phyloP scores from a whole-genome alignment of 2,113 vertebrate genomes.

The Campylomormyrus numenius region DNA sequence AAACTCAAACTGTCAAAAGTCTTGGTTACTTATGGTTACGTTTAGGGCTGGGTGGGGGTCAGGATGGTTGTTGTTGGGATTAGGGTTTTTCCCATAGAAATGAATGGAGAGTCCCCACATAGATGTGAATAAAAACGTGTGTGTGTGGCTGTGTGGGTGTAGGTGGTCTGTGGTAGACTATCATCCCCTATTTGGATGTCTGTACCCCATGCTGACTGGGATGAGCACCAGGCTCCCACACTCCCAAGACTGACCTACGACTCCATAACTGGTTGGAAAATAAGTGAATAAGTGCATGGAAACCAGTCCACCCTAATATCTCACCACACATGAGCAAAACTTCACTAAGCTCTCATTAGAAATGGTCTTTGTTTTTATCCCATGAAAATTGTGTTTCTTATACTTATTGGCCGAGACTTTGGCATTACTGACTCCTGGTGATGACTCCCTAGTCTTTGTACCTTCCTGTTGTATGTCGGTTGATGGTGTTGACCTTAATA shows the following conservation, averaged over 20 bases:
- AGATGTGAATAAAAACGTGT: neutral
- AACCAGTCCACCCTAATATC: neutral
- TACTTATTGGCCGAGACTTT: neutral
- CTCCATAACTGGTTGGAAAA: neutral
- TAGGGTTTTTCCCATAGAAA: too few species aligned
- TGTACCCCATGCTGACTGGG: neutral
- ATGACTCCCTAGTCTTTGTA: neutral
- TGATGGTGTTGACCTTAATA: slow-evolving; percentile 23
- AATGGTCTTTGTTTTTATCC: neutral
- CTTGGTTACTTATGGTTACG: neutral
- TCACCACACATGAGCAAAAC: neutral
- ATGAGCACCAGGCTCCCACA: neutral
- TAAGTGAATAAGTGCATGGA: neutral
- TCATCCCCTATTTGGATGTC: neutral
- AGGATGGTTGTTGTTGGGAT: neutral
- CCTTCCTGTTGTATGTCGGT: slow-evolving; percentile 2
- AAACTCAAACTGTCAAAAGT: neutral
- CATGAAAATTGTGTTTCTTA: too few species aligned
- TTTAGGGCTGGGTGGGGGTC: neutral
- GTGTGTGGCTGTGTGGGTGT: neutral
- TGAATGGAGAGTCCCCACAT: neutral
- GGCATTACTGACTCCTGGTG: neutral
- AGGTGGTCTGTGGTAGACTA: neutral
- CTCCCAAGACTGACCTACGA: neutral
- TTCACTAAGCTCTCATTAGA: neutral